Evolutionary conservation across 1,140 invertebrate genomes (phyloP), one percentile per base, ranked within the genome.

Genomic region (Tenebrio molitor): DNA sequence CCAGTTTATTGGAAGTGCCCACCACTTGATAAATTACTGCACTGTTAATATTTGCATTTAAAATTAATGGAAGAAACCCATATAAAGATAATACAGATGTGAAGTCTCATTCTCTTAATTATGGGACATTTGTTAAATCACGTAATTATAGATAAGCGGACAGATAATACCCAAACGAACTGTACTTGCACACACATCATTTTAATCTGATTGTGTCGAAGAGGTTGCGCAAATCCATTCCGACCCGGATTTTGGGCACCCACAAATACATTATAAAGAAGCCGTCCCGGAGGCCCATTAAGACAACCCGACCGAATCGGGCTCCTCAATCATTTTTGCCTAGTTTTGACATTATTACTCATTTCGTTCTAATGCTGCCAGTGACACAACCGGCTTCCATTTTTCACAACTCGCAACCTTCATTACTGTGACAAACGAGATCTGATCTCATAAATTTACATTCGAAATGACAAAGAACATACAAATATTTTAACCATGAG

Each of bases 61-160:
- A 58, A 58, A 58, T 58, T 58, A 58, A 58, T 58, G 50, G 21
- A 58, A 58, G 50, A 58, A 58, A 58, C 0, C 50, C 50, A 58
- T 58, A 58, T 58, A 58, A 58, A 58, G 50, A 58, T 58, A 58
- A 58, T 58, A 58, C 50, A 58, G 50, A 58, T 58, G 50, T 58
- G 50, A 25, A 58, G 29, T 58, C 29, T 58, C 50, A 58, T 25
- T 58, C 50, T 58, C 50, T 58, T 58, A 58, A 58, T 58, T 58
- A 58, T 58, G 23, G 50, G 7, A 58, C 50, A 58, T 58, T 58
- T 58, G 50, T 58, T 58, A 58, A 58, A 25, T 25, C 50, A 33
- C 21, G 23, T 34, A 58, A 58, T 58, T 58, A 58, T 58, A 58
- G 50, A 58, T 58, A 58, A 58, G 21, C 23, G 50, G 23, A n/a